Base-by-base conservation (phyloP, 2,797 vertebrate species). In the Premnoplex brunnescens region DNA sequence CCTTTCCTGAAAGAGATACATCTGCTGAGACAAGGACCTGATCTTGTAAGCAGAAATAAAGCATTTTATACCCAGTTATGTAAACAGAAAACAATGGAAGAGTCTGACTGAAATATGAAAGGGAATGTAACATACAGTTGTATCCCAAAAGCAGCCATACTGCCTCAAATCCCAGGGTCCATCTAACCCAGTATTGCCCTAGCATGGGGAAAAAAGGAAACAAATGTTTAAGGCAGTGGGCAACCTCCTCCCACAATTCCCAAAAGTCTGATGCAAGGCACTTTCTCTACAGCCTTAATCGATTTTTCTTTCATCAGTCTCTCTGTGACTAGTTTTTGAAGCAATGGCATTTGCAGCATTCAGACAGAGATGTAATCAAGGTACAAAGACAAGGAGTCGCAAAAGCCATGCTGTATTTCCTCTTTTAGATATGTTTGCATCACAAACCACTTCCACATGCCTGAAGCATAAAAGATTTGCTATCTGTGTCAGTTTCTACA, bases 381-480 rank as follows among this genome's bases (percentile, higher is more conserved):
- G 81, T 44, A 85, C 24, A 83, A 68, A 93, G 89, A 90, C 39
- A 74, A 87, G 87, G 88, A 72, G 76, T 96, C 92, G 89, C 91
- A 94, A 89, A 94, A 92, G 91, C 87, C 75, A 59, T 62, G 66
- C 78, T 55, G 46, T 63, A 73, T 89, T 91, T 95, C 94, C 83
- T 79, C 79, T 91, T 93, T 91, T 48, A 96, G 82, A 80, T 85
- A 68, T 4, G 87, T 94, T 96, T 94, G 93, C 95, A 93, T 96
- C 93, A 94, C 81, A 96, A 97, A 95, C 87, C 93, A 96, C 91
- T 96, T 96, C 85, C 94, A 95, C 51, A 49, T 75, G 92, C 95
- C 95, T 37, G 82, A 88, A 95, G 95, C 95, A 85, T 55, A 85
- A 91, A 83, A 97, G 81, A 93, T 96, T 93, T 72, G 88, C 93